Evolutionary conservation across 2,888 invertebrate species (phyloP).

Genomic region (Selenia dentaria): DNA sequence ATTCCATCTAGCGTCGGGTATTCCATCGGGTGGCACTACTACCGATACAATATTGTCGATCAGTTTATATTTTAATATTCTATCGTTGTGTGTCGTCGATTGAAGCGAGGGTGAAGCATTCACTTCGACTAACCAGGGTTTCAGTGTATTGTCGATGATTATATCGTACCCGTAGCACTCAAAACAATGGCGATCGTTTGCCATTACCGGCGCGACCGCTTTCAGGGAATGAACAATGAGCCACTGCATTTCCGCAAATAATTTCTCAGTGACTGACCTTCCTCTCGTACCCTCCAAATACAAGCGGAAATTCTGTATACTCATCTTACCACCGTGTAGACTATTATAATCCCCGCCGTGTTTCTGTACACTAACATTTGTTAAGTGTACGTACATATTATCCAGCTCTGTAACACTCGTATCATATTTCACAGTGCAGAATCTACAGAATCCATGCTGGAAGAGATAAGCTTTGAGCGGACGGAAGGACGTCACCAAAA

Average conservation of each 20-base stretch:
- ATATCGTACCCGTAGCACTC: conserved; percentile 99
- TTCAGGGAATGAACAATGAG: conserved; percentile 97
- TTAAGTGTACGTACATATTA: conserved; percentile 98
- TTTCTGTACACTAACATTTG: conserved; percentile 98
- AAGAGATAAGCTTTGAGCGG: conserved; percentile 97
- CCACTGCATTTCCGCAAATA: conserved; percentile 96
- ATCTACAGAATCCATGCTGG: conserved; percentile 97
- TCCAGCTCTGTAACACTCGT: conserved; percentile 94
- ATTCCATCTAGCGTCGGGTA: conserved; percentile 96
- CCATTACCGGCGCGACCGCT: conserved; percentile 97
- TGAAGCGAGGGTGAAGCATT: conserved; percentile 98
- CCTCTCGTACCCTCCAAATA: conserved; percentile 97
- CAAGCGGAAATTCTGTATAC: conserved; percentile 94
- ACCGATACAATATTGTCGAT: conserved; percentile 97
- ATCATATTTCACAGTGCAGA: conserved; percentile 98
- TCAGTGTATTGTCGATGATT: conserved; percentile 96
- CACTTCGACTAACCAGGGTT: conserved; percentile 97
- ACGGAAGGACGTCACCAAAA: conserved; percentile 96
- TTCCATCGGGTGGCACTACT: conserved; percentile 94
- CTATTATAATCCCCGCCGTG: conserved; percentile 98
- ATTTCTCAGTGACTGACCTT: conserved; percentile 93
- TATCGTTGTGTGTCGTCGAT: conserved; percentile 96
- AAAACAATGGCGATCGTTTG: conserved; percentile 96
- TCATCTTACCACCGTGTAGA: conserved; percentile 97
- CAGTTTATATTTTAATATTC: conserved; percentile 96